These are phyloP conservation scores for Periophthalmus modestus DNA, from an alignment of 2,113 vertebrate species.

Conservation along the genomic window DNA sequence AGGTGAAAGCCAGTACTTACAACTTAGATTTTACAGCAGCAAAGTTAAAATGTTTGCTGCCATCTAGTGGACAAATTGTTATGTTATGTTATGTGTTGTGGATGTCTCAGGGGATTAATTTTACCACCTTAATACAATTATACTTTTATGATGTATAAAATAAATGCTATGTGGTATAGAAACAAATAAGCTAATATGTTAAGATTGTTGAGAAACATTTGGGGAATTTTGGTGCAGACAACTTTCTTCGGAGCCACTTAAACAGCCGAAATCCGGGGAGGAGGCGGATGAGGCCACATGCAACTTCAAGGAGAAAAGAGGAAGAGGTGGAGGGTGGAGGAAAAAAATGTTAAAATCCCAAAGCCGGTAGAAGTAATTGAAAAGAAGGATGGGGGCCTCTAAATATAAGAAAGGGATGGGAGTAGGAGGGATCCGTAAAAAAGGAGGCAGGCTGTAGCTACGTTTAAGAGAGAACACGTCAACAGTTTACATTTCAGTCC, in stretches of 20 bases:
- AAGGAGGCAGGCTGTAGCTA: conserved; percentile 69
- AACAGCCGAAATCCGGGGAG: conserved; percentile 58
- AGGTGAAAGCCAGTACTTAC: background rate
- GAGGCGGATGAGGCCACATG: conserved; percentile 74
- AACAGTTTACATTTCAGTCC: conserved; percentile 76
- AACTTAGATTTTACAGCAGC: background rate
- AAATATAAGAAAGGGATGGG: conserved; percentile 51
- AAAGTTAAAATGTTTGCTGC: conserved; percentile 21
- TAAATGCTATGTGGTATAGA: background rate
- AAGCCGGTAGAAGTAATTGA: conserved; percentile 55
- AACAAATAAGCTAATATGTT: background rate
- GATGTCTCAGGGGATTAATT: background rate
- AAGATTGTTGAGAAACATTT: background rate
- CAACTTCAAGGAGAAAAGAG: conserved; percentile 72
- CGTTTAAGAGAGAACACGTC: conserved; percentile 73
- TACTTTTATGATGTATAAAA: background rate
- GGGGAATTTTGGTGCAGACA: conserved; percentile 18
- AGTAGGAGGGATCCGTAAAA: conserved; percentile 54
- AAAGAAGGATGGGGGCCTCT: conserved; percentile 35
- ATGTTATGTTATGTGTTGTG: background rate
- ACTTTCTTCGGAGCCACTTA: conserved; percentile 49
- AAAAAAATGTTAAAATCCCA: conserved; percentile 71
- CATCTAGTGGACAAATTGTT: background rate
- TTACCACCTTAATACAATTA: background rate
- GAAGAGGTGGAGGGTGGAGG: conserved; percentile 48